phyloP scores from a whole-genome alignment of 2,888 invertebrate species.

The Congeria kusceri region DNA sequence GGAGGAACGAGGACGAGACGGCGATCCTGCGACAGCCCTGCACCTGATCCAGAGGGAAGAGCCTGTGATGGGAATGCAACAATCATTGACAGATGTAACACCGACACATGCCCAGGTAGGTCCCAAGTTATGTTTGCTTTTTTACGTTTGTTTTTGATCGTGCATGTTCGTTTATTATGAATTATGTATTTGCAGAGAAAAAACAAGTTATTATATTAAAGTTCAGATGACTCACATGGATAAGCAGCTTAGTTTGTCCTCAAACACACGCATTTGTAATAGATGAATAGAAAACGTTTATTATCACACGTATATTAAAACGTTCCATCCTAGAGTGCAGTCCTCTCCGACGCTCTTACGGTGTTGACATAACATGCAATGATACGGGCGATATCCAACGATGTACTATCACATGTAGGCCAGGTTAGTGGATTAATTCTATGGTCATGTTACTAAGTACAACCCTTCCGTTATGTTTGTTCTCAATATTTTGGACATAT shows the following conservation, averaged over 20 bases:
- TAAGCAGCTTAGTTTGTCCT: no score
- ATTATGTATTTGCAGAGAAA: no score
- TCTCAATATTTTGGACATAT: no score
- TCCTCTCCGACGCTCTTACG: conserved; percentile 9
- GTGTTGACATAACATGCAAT: conserved; percentile 6
- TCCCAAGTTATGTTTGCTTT: background rate
- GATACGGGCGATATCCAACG: background rate
- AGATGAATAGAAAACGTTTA: no score
- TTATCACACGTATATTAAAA: no score
- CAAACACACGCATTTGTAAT: no score
- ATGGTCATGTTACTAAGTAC: no score
- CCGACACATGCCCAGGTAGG: conserved; percentile 5
- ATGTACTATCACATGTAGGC: conserved; percentile 19
- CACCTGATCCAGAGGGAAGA: background rate
- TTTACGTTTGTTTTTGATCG: background rate
- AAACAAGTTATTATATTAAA: background rate
- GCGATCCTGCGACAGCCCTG: background rate
- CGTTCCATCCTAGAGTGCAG: conserved; percentile 11
- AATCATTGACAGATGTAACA: background rate
- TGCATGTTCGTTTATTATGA: no score
- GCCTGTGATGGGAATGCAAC: background rate
- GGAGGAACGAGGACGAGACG: conserved; percentile 1
- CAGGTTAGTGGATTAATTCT: no score
- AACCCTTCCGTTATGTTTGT: no score
- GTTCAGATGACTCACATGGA: no score